Evolutionary conservation across 2,113 vertebrate genomes (phyloP).

Genomic region (Sinocyclocheilus rhinocerous): DNA sequence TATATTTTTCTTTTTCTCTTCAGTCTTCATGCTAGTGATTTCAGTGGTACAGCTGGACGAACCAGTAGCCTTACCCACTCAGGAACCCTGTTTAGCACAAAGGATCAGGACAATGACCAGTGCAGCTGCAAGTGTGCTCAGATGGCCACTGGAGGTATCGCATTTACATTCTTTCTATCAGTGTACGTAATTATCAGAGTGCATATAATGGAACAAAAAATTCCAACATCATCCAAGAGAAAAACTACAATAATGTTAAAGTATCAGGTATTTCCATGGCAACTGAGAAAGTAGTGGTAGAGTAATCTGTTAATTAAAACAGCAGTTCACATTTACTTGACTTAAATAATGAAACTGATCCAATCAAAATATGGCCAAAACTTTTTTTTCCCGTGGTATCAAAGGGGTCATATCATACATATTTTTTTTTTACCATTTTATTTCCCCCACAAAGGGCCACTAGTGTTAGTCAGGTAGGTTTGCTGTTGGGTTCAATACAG

Average conservation of each 20-base stretch:
- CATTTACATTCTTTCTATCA: background rate
- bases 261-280: background rate
- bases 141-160: constrained; percentile 77
- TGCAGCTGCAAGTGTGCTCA: constrained; percentile 78
- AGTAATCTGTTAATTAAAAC: background rate
- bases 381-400: background rate
- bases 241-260: background rate
- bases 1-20: background rate
- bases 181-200: background rate
- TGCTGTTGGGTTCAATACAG: background rate
- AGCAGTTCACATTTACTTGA: background rate
- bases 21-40: constrained; percentile 72
- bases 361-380: background rate
- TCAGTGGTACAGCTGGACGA: constrained; percentile 76
- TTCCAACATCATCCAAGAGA: background rate
- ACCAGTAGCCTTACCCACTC: constrained; percentile 75
- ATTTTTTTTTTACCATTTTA: background rate
- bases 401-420: too few relatives aligned
- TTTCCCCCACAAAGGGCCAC: background rate
- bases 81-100: constrained; percentile 81
- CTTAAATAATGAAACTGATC: background rate
- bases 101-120: constrained; percentile 77
- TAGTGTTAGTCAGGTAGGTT: background rate
- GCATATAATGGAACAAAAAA: background rate
- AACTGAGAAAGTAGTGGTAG: background rate